Evolutionary conservation across 2,797 vertebrate genomes (phyloP).

Genomic region (Sarcophilus harrisii): DNA sequence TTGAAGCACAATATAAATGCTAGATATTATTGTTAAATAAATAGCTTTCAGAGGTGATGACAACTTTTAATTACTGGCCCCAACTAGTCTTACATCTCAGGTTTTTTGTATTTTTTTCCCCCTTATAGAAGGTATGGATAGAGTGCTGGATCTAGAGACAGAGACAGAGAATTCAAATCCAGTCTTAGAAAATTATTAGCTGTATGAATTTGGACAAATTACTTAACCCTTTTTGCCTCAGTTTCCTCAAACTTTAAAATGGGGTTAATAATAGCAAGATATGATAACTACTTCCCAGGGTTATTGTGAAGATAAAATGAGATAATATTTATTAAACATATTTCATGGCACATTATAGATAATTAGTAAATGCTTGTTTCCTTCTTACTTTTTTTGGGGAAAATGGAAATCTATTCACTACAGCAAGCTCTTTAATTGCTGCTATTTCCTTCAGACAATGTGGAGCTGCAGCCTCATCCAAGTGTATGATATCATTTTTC

Average conservation of each 20-base stretch:
- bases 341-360: not conserved
- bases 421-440: not conserved
- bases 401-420: not conserved
- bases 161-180: not conserved
- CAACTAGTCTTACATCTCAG: not conserved
- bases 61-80: not conserved
- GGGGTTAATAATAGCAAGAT: not conserved
- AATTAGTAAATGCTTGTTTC: not conserved
- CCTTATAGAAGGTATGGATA: not conserved
- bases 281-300: not conserved
- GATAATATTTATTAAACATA: not conserved
- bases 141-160: not conserved
- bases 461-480: not conserved
- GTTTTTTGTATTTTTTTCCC: not conserved
- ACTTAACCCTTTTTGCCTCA: not conserved
- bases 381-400: not conserved
- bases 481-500: slow-evolving; percentile 80
- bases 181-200: not conserved
- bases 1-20: not conserved
- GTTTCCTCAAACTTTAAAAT: not conserved
- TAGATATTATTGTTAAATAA: not conserved
- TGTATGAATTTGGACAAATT: not conserved
- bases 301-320: not conserved
- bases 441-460: slow-evolving; percentile 27
- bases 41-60: not conserved